Conservation (phyloP, 2,888 invertebrate genomes). For the Dasypogon diadema region DNA sequence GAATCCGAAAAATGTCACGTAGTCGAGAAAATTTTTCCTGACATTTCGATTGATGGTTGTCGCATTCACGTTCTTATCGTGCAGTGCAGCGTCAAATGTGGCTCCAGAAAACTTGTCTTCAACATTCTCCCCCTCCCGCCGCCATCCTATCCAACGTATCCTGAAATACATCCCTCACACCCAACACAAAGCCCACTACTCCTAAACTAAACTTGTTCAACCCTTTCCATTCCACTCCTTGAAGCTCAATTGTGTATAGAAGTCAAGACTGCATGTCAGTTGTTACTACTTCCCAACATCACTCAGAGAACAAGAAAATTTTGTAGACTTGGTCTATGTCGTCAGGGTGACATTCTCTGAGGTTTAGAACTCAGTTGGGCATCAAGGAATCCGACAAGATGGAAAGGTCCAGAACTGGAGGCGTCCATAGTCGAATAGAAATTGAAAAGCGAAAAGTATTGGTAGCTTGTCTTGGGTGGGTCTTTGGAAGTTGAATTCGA, state of each 20-base stretch:
- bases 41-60: constrained; percentile 52
- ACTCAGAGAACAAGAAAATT: constrained; percentile 48
- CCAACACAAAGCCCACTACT: too few relatives aligned
- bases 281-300: constrained; percentile 50
- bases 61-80: constrained; percentile 51
- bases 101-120: constrained; percentile 49
- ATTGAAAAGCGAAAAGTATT: constrained; percentile 15
- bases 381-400: constrained; percentile 20
- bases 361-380: constrained; percentile 29
- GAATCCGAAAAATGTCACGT: constrained; percentile 47
- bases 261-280: constrained; percentile 49
- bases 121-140: constrained; percentile 16
- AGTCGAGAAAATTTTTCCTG: constrained; percentile 47
- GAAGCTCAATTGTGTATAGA: constrained; percentile 45
- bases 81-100: constrained; percentile 47
- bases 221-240: not conserved
- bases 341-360: constrained; percentile 43
- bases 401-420: constrained; percentile 46
- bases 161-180: too few relatives aligned
- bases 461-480: constrained; percentile 13
- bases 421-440: constrained; percentile 23
- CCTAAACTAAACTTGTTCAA: not conserved
- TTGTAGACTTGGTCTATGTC: constrained; percentile 48
- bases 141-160: not conserved
- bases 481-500: constrained; percentile 4